phyloP scores from a whole-genome alignment of 2,113 vertebrate species.

The Plotosus lineatus region DNA sequence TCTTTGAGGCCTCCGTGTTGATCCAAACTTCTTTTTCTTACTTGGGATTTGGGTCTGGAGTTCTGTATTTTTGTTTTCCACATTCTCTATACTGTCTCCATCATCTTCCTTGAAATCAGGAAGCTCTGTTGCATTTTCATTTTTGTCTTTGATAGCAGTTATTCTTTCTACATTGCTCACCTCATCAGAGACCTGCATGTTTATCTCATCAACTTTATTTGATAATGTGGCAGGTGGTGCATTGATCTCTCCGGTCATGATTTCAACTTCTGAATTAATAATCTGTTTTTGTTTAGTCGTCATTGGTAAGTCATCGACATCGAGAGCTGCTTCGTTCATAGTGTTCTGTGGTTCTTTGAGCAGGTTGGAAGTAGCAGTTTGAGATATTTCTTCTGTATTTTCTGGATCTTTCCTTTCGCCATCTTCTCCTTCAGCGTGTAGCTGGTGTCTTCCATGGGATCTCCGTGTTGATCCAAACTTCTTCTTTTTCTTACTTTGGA shows the following conservation, averaged over 20 bases:
- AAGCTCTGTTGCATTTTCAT: too few relatives aligned
- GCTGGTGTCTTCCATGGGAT: neutral
- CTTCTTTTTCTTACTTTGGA: constrained; percentile 14
- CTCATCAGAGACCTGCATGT: neutral
- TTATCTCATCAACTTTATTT: neutral
- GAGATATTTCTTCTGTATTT: neutral
- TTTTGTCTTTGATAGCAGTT: neutral
- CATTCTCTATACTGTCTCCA: too few relatives aligned
- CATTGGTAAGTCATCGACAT: neutral
- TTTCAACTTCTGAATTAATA: neutral
- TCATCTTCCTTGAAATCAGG: too few relatives aligned
- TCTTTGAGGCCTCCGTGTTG: neutral
- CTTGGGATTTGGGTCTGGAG: neutral
- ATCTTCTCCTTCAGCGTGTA: neutral
- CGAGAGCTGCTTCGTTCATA: neutral
- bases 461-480: constrained; percentile 13
- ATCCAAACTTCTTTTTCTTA: constrained; percentile 30
- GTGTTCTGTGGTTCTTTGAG: neutral
- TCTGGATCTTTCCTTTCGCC: neutral
- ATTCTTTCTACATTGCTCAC: neutral
- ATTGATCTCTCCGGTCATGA: neutral
- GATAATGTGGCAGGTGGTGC: neutral
- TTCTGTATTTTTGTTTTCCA: neutral
- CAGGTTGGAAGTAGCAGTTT: neutral
- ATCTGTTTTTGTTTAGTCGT: constrained; percentile 17